These are phyloP conservation scores for Suillia variegata DNA, from an alignment of 2,888 invertebrate species.

Conservation along the genomic window DNA sequence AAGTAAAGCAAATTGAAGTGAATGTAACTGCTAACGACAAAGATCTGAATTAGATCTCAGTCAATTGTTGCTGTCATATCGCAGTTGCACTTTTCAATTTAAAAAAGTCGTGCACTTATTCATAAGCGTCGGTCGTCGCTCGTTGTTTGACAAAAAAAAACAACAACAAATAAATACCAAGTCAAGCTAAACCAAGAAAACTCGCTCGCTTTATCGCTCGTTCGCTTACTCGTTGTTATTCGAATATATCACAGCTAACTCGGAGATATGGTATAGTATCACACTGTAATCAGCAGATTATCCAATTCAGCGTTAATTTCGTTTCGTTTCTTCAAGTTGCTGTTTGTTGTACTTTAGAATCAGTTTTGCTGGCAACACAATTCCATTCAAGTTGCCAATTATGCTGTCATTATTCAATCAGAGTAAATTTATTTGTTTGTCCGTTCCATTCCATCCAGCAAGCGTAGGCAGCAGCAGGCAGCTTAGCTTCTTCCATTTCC, in stretches of 20 bases:
- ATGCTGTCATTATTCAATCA: constrained; percentile 62
- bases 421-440: constrained; percentile 63
- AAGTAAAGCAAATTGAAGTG: no score
- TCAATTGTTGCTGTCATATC: constrained; percentile 51
- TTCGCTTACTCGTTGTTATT: no score
- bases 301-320: constrained; percentile 52
- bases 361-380: constrained; percentile 62
- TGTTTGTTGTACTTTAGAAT: constrained; percentile 32
- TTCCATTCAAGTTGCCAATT: constrained; percentile 63
- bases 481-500: no score
- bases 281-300: constrained; percentile 31
- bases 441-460: constrained; percentile 17
- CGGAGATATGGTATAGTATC: no score
- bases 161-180: no score
- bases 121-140: constrained; percentile 9
- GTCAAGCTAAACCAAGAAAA: neutral
- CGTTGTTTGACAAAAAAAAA: no score
- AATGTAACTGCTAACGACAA: no score
- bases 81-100: constrained; percentile 58
- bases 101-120: constrained; percentile 28
- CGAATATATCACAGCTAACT: no score
- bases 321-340: constrained; percentile 20
- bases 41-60: no score
- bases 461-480: neutral
- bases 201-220: neutral